A percentile compares a stretch with the other conserved stretches of the same genome.
Evolutionary conservation across 2,888 invertebrate species (phyloP).

Genomic region (Rhopalosiphum nymphaeae): DNA sequence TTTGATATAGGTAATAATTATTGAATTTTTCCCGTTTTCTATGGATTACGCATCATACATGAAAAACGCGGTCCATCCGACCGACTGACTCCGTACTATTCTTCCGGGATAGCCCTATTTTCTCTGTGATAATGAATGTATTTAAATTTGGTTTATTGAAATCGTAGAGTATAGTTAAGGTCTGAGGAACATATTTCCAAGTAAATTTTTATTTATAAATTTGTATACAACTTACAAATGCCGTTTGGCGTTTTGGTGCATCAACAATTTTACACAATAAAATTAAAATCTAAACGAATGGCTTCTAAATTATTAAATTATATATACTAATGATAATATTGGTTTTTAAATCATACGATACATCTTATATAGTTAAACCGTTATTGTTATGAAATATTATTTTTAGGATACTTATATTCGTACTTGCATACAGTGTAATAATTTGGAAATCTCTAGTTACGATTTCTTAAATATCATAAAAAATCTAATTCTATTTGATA

Average conservation of each 20-base stretch:
- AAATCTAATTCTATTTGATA: neutral
- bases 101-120: neutral
- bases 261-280: neutral
- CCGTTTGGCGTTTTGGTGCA: neutral
- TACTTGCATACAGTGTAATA: neutral
- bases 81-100: neutral
- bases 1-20: neutral
- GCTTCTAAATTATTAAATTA: neutral
- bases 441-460: neutral
- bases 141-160: neutral
- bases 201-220: neutral
- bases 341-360: neutral
- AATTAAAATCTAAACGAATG: neutral
- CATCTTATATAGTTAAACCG: neutral
- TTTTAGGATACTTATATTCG: neutral
- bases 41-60: neutral
- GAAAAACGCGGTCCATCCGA: neutral
- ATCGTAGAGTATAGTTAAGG: neutral
- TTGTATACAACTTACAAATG: neutral
- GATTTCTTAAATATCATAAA: neutral
- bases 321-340: neutral
- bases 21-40: neutral
- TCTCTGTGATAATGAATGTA: neutral
- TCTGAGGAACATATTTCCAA: neutral
- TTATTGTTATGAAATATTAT: neutral